Conservation (phyloP, 2,888 invertebrate species). For the Trichacis sp. region DNA sequence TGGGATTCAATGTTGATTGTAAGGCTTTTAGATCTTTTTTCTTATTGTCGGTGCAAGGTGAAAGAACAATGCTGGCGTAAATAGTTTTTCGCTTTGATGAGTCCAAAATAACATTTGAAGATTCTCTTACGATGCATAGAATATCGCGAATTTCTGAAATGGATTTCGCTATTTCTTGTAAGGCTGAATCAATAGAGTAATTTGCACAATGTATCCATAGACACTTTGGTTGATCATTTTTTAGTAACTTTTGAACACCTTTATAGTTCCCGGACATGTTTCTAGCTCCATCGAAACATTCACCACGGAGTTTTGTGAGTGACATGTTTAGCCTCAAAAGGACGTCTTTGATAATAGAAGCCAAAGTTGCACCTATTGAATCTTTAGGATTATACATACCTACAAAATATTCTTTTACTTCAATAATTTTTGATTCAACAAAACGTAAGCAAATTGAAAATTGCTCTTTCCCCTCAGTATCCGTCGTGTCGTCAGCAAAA, state of each 20-base stretch:
- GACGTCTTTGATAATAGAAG: constrained; percentile 8
- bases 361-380: constrained; percentile 1
- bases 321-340: neutral
- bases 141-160: neutral
- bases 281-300: neutral
- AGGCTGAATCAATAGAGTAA: constrained; percentile 3
- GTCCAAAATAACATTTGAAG: constrained; percentile 1
- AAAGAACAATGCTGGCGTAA: neutral
- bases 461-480: constrained; percentile 8
- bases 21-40: neutral
- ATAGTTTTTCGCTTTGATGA: constrained; percentile 2
- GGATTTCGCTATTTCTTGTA: constrained; percentile 7
- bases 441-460: constrained; percentile 8
- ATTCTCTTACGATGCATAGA: constrained; percentile 9
- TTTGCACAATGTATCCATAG: constrained; percentile 5
- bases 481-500: constrained; percentile 19
- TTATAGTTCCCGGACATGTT: constrained; percentile 8
- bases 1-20: no score
- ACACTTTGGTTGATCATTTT: constrained; percentile 5
- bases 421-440: neutral
- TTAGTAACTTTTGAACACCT: constrained; percentile 4
- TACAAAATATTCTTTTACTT: constrained; percentile 1
- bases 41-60: neutral
- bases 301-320: neutral
- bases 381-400: constrained; percentile 16